Evolutionary conservation across 64 coral and sea anemone genomes (phyloP), one percentile per base, ranked within the genome.

Genomic region (Stylophora pistillata): DNA sequence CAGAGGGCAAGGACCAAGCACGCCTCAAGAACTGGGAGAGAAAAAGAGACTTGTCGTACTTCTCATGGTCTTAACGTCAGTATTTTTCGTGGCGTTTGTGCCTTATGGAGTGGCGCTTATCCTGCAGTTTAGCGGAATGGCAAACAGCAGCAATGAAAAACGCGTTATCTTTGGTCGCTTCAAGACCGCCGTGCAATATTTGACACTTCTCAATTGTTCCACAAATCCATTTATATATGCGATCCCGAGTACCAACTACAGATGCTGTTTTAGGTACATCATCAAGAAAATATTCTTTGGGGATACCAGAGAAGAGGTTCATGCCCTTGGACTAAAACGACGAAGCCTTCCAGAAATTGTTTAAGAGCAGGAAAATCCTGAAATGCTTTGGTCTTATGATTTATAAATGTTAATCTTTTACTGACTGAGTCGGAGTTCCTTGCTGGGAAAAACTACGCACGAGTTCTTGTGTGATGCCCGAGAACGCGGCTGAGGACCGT

Each of bases 51-150:
- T 92, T 37, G 32, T 87, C 0, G 25, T 69, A 15, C 37, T 87
- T 15, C 66, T 92, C 13, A 41, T 92, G 16, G 25, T 58, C 0
- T 13, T 92, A 28, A 87, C 91, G 29, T 2, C 53, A 21, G 73
- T 76, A 0, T 92, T 86, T 56, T 78, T 92, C 72, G 29, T 78
- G 4, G 72, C 66, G 4, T 87, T 59, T 47, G 60, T 79, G 7
- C 90, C 90, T 2, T 92, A 92, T 32, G 88, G 88, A 15, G 61
- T 89, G 23, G 18, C 70, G 6, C n/a, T 75, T 12, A 81, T 89
- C 28, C 30, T 81, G 13, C 61, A 57, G 47, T 81, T 80, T 18
- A 81, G 61, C 41, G 59, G 37, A 33, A 57, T 65, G 18, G 74
- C 47, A 17, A 77, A 61, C 10, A 47, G 20, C 56, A 56, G 13